Percentiles rank a stretch among this genome's conserved stretches.
phyloP scores from a whole-genome alignment of 2,797 vertebrate species.

The Leucoraja ocellata region DNA sequence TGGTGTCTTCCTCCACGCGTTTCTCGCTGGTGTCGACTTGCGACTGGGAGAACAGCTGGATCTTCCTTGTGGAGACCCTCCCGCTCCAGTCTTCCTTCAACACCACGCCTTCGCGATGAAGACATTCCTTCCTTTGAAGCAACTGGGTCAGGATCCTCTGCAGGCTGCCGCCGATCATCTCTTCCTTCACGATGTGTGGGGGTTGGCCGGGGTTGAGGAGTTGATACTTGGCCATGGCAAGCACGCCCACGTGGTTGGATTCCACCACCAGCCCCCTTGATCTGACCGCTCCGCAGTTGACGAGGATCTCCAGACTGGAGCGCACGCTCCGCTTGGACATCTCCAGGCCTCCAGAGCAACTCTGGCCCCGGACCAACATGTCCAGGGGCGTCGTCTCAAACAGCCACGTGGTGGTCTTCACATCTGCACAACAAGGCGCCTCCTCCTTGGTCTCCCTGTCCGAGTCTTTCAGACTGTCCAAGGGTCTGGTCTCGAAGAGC shows the following conservation, averaged over 20 bases:
- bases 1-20: slow-evolving; percentile 64
- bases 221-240: slow-evolving; percentile 78
- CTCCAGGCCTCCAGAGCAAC: slow-evolving; percentile 52
- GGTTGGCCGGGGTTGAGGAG: slow-evolving; percentile 57
- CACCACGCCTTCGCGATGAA: slow-evolving; percentile 62
- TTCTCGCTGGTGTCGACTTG: slow-evolving; percentile 54
- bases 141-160: slow-evolving; percentile 79
- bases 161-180: slow-evolving; percentile 73
- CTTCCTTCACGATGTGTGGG: slow-evolving; percentile 68
- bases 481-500: slow-evolving; percentile 81
- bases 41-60: slow-evolving; percentile 63
- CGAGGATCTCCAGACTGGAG: slow-evolving; percentile 66
- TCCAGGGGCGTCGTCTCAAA: slow-evolving; percentile 80
- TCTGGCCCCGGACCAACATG: slow-evolving; percentile 60
- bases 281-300: slow-evolving; percentile 62
- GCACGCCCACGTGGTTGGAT: slow-evolving; percentile 66
- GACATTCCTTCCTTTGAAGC: slow-evolving; percentile 68
- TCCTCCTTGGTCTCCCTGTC: slow-evolving; percentile 50
- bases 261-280: slow-evolving; percentile 79
- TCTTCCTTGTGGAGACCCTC: slow-evolving; percentile 55
- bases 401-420: slow-evolving; percentile 73
- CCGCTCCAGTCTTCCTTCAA: slow-evolving; percentile 70
- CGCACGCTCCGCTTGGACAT: slow-evolving; percentile 62
- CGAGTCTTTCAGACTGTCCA: slow-evolving; percentile 72
- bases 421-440: slow-evolving; percentile 52